Percentiles rank a stretch among this genome's conserved stretches.
Evolutionary conservation across 2,888 invertebrate genomes (phyloP).

Genomic region (Brassicogethes aeneus): DNA sequence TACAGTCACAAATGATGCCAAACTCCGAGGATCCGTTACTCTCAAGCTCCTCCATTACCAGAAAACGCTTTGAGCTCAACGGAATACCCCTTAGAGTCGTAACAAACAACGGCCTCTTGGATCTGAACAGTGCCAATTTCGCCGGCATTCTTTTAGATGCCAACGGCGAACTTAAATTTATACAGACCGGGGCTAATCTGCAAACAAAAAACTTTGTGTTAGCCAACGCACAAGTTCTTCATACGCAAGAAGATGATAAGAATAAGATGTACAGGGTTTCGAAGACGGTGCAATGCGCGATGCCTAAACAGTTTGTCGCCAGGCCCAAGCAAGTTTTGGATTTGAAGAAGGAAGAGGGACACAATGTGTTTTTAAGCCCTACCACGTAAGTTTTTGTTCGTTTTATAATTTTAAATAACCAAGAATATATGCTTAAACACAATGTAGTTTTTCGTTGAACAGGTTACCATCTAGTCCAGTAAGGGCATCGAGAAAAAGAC

Average conservation of each 20-base stretch:
- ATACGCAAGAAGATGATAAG: slow-evolving; percentile 29
- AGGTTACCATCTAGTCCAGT: slow-evolving; percentile 59
- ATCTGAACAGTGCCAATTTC: slow-evolving; percentile 46
- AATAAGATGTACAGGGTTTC: slow-evolving; percentile 29
- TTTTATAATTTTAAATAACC: too few relatives aligned
- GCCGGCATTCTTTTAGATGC: slow-evolving; percentile 52
- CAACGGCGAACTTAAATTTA: slow-evolving; percentile 53
- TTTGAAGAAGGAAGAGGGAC: slow-evolving; percentile 56
- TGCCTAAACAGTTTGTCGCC: slow-evolving; percentile 30
- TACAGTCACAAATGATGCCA: slow-evolving; percentile 78
- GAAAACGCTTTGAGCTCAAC: slow-evolving; percentile 48
- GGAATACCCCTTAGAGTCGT: slow-evolving; percentile 48
- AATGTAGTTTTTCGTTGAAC: too few relatives aligned
- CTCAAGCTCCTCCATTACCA: slow-evolving; percentile 64
- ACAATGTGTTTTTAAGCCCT: slow-evolving; percentile 73
- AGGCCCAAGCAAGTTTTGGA: slow-evolving; percentile 34
- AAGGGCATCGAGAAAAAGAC: slow-evolving; percentile 54
- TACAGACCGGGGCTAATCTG: slow-evolving; percentile 46
- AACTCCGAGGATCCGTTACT: slow-evolving; percentile 79
- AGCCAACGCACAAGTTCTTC: slow-evolving; percentile 29
- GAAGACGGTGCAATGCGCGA: slow-evolving; percentile 26
- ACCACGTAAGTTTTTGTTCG: slow-evolving; percentile 44
- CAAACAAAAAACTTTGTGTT: slow-evolving; percentile 39
- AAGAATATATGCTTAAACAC: too few relatives aligned
- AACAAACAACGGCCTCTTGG: slow-evolving; percentile 46